phyloP scores from a whole-genome alignment of 2,113 vertebrate species.

The Apistogramma diplotaenia region DNA sequence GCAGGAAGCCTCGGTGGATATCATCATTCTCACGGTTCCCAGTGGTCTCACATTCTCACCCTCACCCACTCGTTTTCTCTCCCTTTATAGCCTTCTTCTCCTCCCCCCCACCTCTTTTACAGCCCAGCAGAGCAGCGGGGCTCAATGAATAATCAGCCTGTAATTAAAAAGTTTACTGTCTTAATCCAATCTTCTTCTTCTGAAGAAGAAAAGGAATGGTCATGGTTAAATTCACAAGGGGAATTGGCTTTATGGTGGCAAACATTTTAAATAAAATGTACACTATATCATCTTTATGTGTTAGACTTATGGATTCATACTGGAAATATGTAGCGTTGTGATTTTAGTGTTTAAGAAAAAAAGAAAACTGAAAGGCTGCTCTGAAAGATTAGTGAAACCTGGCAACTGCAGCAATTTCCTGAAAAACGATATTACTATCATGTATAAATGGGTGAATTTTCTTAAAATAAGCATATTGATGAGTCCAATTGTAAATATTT shows the following conservation, averaged over 20 bases:
- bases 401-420: background rate
- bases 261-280: background rate
- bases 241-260: background rate
- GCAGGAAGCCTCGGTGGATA: background rate
- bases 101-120: conserved; percentile 1
- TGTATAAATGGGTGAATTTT: background rate
- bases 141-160: conserved; percentile 10
- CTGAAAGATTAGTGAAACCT: background rate
- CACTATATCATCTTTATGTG: background rate
- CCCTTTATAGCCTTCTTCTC: background rate
- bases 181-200: background rate
- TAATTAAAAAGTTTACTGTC: conserved; percentile 30
- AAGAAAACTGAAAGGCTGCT: background rate
- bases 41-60: conserved; percentile 4
- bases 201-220: background rate
- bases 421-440: background rate
- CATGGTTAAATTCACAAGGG: background rate
- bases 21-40: conserved; percentile 30
- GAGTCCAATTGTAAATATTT: background rate
- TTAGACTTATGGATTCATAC: background rate
- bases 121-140: background rate
- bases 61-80: conserved; percentile 16
- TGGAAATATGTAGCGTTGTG: background rate
- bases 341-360: background rate
- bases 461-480: background rate